Percentiles rank a stretch among this genome's conserved stretches.
phyloP scores from a whole-genome alignment of 2,797 vertebrate genomes.

The Sternarchorhynchus goeldii region DNA sequence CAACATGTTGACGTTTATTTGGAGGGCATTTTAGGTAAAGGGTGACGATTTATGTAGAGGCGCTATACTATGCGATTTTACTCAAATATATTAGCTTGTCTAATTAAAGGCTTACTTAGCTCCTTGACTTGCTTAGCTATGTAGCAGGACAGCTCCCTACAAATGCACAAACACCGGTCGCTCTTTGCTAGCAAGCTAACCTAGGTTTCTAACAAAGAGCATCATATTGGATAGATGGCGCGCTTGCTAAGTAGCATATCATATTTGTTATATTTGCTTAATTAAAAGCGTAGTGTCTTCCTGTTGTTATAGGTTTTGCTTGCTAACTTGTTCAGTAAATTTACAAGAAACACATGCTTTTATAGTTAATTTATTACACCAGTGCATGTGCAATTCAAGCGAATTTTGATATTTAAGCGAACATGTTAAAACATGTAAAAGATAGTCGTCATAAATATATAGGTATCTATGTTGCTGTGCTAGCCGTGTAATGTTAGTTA shows the following conservation, averaged over 20 bases:
- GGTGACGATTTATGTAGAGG: background rate
- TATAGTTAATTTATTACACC: background rate
- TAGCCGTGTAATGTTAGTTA: too few relatives aligned
- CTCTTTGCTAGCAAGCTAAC: conserved; percentile 38
- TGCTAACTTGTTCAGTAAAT: background rate
- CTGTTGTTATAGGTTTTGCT: too few relatives aligned
- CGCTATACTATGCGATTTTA: background rate
- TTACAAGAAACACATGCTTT: background rate
- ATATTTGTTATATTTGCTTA: background rate
- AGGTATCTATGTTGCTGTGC: too few relatives aligned
- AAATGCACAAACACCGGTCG: conserved; percentile 32
- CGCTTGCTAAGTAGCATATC: background rate
- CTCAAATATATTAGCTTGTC: background rate
- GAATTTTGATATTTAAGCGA: too few relatives aligned
- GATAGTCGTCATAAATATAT: too few relatives aligned
- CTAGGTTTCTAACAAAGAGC: conserved; percentile 49
- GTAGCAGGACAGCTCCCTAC: conserved; percentile 26
- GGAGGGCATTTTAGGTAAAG: background rate
- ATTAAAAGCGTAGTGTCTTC: too few relatives aligned
- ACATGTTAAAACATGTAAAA: too few relatives aligned
- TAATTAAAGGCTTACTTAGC: background rate
- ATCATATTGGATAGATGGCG: background rate
- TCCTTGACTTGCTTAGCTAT: background rate
- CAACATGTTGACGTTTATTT: background rate
- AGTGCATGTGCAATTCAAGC: background rate